Conservation (phyloP, 2,113 vertebrate genomes). For the Lanius collurio region DNA sequence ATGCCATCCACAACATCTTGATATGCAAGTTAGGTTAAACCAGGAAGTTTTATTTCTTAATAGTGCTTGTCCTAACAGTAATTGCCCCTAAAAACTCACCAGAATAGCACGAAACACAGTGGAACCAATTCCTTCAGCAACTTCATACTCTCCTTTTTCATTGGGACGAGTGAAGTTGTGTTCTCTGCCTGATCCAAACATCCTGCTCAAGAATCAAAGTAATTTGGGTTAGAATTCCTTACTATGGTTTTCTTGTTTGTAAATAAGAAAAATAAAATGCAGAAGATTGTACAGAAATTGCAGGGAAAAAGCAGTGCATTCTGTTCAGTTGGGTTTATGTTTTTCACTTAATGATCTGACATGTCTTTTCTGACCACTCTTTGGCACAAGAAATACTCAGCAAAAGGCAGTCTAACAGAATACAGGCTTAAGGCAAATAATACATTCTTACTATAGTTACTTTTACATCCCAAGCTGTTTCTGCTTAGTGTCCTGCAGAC, state of each 20-base stretch:
- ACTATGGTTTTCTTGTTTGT: neutral
- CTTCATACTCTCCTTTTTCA: slow-evolving; percentile 97
- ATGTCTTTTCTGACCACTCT: neutral
- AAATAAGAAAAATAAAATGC: neutral
- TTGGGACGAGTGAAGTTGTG: slow-evolving; percentile 98
- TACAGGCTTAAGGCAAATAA: neutral
- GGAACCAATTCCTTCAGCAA: slow-evolving; percentile 97
- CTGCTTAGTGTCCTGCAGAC: neutral
- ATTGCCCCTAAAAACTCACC: slow-evolving; percentile 74
- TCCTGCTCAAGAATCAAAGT: slow-evolving; percentile 71
- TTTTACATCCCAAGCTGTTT: neutral
- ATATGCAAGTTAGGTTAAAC: neutral
- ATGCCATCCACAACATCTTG: neutral
- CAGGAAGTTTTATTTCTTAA: neutral
- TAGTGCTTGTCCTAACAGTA: neutral
- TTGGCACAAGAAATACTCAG: neutral
- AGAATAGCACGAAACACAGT: slow-evolving; percentile 97
- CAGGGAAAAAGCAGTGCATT: neutral
- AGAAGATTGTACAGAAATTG: neutral
- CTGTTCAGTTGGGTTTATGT: neutral
- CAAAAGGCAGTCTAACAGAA: neutral
- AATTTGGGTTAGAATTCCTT: neutral
- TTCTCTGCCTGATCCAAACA: slow-evolving; percentile 98
- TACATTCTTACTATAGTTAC: neutral
- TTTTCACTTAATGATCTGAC: neutral